Evolutionary conservation across 2,797 vertebrate genomes (phyloP).

Genomic region (Notoglanidium macrostoma): DNA sequence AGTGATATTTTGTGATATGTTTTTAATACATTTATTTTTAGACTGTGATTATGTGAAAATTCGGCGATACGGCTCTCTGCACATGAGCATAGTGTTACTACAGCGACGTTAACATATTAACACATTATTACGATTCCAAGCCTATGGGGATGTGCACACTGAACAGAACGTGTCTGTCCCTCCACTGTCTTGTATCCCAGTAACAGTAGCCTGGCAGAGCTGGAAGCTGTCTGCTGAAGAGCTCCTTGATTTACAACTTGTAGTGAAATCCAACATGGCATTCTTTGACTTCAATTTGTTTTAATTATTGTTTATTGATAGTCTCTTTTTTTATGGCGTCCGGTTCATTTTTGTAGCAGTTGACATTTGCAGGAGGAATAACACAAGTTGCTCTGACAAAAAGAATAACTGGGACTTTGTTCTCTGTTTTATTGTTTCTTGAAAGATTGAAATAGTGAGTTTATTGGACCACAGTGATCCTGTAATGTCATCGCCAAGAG

Average conservation of each 20-base stretch:
- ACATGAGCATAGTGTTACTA: not conserved
- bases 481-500: conserved; percentile 53
- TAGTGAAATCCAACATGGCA: conserved; percentile 38
- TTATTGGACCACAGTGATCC: conserved; percentile 54
- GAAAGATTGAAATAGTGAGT: conserved; percentile 45
- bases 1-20: not conserved
- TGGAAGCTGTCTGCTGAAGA: conserved; percentile 33
- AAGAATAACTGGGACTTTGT: conserved; percentile 45
- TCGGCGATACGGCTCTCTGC: not conserved
- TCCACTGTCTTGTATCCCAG: conserved; percentile 44
- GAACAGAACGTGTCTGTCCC: conserved; percentile 29
- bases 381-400: conserved; percentile 39
- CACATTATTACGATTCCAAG: not conserved
- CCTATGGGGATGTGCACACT: not conserved
- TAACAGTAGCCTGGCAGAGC: conserved; percentile 44
- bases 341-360: conserved; percentile 18
- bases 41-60: not conserved
- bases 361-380: conserved; percentile 46
- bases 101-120: too few species aligned
- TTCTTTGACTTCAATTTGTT: conserved; percentile 34
- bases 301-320: conserved; percentile 38
- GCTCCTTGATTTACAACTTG: conserved; percentile 45
- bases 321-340: conserved; percentile 17
- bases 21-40: not conserved
- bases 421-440: conserved; percentile 49